Conservation (phyloP, 1,140 invertebrate genomes). For the Eurosta solidaginis region DNA sequence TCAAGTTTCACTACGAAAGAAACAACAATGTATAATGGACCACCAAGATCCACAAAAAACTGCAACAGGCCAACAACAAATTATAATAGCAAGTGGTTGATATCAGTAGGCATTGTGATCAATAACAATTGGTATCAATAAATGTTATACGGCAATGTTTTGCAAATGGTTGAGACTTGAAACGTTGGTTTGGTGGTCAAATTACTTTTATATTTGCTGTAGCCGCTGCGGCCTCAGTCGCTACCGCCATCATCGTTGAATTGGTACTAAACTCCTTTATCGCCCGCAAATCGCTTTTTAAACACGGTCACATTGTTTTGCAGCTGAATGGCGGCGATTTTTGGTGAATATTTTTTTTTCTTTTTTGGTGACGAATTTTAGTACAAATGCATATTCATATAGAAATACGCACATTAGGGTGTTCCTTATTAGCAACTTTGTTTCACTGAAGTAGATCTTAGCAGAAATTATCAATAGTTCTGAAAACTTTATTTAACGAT, state of each 20-base stretch:
- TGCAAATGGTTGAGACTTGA: neutral
- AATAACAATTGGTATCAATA: neutral
- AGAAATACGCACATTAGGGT: too few species aligned
- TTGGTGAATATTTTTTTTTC: neutral
- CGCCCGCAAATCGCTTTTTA: constrained; percentile 25
- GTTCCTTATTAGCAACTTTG: too few species aligned
- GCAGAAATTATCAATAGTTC: too few species aligned
- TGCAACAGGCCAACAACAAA: neutral
- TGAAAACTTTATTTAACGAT: too few species aligned
- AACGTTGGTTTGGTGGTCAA: neutral
- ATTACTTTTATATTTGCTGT: neutral
- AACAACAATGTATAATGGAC: constrained; percentile 19
- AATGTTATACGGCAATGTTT: neutral
- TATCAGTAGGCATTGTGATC: too few species aligned
- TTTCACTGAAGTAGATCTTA: too few species aligned
- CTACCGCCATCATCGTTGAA: too few species aligned
- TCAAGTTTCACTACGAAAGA: neutral
- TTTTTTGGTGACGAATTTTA: too few species aligned
- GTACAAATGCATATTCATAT: too few species aligned
- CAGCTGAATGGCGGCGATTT: neutral
- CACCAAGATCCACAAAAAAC: neutral
- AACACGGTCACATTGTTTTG: neutral
- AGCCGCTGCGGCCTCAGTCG: neutral
- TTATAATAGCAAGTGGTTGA: neutral
- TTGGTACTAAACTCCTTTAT: constrained; percentile 11